Base-by-base conservation (phyloP, 2,888 invertebrate genomes). In the Cylindroiulus punctatus region DNA sequence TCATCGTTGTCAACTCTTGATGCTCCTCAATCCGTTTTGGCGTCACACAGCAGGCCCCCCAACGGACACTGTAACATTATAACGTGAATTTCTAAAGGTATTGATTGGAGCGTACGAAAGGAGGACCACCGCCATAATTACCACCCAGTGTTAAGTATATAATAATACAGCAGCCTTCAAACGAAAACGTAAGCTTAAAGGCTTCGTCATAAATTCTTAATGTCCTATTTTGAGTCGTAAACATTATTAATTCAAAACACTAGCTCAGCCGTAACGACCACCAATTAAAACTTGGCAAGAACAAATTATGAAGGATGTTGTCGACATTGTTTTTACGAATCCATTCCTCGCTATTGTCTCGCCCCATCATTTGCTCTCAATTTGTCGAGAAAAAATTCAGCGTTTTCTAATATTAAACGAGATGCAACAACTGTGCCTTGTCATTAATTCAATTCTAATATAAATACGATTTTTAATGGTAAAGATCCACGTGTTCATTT, bases 101-200 rank as follows among this genome's bases (percentile, higher is more conserved):
- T 65, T 65, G 65, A 65, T 65, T 65, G 26, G 10, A 26, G 26
- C 10, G 22, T 36, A 22, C 22, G 26, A 36, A 36, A 26, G 65
- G 65, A 65, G 65, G 26, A 65, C 22, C 26, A 65, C 26, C 26
- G 65, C 65, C 65, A 26, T 65, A 65, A 65, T 65, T 65, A 65
- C 65, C 65, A 65, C 65, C 65, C 65, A 65, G 65, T 26, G 65
- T 65, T 65, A 65, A 65, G 65, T 65, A 65, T 65, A 65, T 65
- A 65, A 65, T 65, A 65, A 65, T 65, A 65, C 65, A 65, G 65
- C 65, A 65, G 65, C 65, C 65, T 65, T 65, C 65, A 26, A 65
- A 65, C 22, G 65, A 65, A 65, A 65, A 26, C 65, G 65, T 65
- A 65, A 65, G 65, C 65, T 65, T 65, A 8, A 65, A 65, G 65